A percentile compares a stretch with the other conserved stretches of the same genome.
Conservation (phyloP, 30 jellyfish, hydroid and myxozoan genomes). For the Pseudorhiza aurosa region DNA sequence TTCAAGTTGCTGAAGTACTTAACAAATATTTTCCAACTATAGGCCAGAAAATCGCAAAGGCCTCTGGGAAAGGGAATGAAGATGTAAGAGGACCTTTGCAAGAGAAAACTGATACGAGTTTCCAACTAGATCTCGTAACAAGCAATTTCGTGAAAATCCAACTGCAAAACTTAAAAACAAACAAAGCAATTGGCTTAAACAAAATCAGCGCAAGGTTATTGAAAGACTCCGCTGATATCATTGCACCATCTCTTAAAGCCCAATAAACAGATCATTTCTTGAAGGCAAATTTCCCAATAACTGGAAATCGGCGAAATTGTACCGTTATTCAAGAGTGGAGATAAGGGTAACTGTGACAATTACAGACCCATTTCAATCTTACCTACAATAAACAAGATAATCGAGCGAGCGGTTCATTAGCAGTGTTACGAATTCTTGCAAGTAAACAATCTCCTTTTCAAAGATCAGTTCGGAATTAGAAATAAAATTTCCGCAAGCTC, state of each 20-base stretch:
- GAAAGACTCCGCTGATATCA: constrained; percentile 73
- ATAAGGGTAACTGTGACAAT: constrained; percentile 56
- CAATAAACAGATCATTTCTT: constrained; percentile 54
- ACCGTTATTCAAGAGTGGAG: constrained; percentile 52
- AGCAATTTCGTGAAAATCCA: constrained; percentile 68
- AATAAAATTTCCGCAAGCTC: constrained; percentile 57
- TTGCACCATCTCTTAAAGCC: constrained; percentile 75
- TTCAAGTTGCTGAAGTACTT: constrained; percentile 49
- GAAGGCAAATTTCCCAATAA: constrained; percentile 58
- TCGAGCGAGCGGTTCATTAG: constrained; percentile 70
- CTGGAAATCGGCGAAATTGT: constrained; percentile 67
- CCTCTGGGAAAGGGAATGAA: constrained; percentile 66
- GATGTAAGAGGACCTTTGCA: constrained; percentile 51
- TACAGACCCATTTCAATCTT: constrained; percentile 61
- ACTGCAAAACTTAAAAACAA: constrained; percentile 50
- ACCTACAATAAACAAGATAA: constrained; percentile 59
- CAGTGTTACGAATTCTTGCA: constrained; percentile 58
- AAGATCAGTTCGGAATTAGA: constrained; percentile 44
- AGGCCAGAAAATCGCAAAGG: constrained; percentile 72
- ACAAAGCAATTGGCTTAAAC: constrained; percentile 74
- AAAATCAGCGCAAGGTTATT: constrained; percentile 75
- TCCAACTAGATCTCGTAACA: constrained; percentile 62
- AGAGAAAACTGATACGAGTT: constrained; percentile 68
- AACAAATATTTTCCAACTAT: constrained; percentile 44
- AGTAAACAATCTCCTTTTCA: constrained; percentile 44